Conservation (phyloP, 2,797 vertebrate species). For the Danio aesculapii region DNA sequence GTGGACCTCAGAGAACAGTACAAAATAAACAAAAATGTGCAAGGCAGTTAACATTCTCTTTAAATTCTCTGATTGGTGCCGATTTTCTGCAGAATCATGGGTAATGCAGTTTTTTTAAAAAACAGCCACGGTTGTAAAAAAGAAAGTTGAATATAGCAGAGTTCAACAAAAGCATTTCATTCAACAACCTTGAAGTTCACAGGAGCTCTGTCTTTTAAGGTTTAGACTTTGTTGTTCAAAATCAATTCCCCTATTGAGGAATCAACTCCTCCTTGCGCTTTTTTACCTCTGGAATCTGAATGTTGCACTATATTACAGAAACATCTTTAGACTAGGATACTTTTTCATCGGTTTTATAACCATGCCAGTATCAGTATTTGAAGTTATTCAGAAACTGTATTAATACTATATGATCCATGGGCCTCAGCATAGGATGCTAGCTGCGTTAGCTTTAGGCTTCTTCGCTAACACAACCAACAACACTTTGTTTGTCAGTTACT, state of each 20-base stretch:
- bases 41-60: too few relatives aligned
- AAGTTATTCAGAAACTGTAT: not conserved
- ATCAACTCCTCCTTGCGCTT: not conserved
- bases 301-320: constrained; percentile 1
- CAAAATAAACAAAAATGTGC: too few relatives aligned
- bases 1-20: too few relatives aligned
- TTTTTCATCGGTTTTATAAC: constrained; percentile 13
- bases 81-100: too few relatives aligned
- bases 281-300: not conserved
- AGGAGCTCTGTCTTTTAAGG: not conserved
- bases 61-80: too few relatives aligned
- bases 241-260: not conserved
- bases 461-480: not conserved
- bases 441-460: not conserved
- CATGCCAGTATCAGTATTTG: constrained; percentile 1
- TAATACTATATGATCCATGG: not conserved
- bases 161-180: not conserved
- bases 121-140: not conserved
- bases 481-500: not conserved
- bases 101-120: too few relatives aligned
- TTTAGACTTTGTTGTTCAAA: not conserved
- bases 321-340: constrained; percentile 1
- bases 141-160: not conserved
- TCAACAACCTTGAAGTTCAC: not conserved
- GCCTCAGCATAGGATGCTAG: not conserved